phyloP scores from a whole-genome alignment of 2,113 vertebrate species.

The Hiodon alosoides region DNA sequence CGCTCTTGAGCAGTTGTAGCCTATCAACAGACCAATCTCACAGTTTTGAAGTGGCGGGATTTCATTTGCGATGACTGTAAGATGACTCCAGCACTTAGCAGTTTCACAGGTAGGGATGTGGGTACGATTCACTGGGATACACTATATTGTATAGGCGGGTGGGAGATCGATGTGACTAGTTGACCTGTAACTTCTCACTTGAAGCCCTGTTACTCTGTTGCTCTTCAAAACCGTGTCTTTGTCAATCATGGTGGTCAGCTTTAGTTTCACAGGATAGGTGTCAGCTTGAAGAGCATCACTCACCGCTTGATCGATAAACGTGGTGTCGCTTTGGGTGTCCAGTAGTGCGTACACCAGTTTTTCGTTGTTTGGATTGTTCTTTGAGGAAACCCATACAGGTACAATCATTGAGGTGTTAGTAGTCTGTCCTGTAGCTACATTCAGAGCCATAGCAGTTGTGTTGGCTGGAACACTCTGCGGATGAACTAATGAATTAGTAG shows the following conservation, averaged over 20 bases:
- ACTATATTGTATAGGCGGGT: neutral
- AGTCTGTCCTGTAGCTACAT: neutral
- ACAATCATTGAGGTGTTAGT: neutral
- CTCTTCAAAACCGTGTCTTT: conserved; percentile 3
- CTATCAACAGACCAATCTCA: too few species aligned
- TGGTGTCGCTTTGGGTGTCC: conserved; percentile 1
- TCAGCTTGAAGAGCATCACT: neutral
- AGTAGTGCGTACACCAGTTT: conserved; percentile 9
- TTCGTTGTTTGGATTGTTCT: neutral
- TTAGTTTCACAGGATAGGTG: neutral
- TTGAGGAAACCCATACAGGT: conserved; percentile 8
- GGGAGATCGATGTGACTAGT: neutral
- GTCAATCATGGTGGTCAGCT: neutral
- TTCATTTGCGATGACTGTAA: conserved; percentile 1
- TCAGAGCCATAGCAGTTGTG: neutral
- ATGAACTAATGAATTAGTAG: neutral
- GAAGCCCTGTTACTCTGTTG: neutral
- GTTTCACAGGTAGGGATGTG: conserved; percentile 4
- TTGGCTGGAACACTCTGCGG: neutral
- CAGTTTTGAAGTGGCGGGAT: neutral
- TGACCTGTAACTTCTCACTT: conserved; percentile 6
- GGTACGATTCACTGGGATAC: neutral
- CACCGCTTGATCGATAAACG: neutral
- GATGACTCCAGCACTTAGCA: neutral
- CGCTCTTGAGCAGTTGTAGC: too few species aligned